Evolutionary conservation across 1,140 invertebrate species (phyloP).

Genomic region (Anagrus nilaparvatae): DNA sequence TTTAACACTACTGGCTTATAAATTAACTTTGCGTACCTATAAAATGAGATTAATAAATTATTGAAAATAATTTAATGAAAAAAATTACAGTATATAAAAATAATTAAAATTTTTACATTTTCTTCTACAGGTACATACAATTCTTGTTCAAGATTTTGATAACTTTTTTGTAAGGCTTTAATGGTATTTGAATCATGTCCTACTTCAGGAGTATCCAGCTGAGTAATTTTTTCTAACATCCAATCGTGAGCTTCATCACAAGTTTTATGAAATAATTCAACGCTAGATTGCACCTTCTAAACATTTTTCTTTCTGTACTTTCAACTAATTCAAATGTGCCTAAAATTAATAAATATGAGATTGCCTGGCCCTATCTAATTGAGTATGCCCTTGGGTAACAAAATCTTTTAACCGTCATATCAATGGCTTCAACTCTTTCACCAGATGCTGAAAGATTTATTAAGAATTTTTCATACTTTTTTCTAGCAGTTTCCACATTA

Average conservation of each 20-base stretch:
- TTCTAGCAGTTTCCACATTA: constrained; percentile 86
- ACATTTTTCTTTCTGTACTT: constrained; percentile 82
- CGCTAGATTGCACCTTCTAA: constrained; percentile 85
- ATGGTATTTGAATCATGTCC: constrained; percentile 84
- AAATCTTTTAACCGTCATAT: constrained; percentile 83
- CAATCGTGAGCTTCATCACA: constrained; percentile 89
- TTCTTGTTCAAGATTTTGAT: constrained; percentile 84
- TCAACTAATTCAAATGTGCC: constrained; percentile 81
- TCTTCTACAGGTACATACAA: constrained; percentile 82
- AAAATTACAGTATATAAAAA: background rate
- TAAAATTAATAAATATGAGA: constrained; percentile 78
- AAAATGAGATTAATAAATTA: constrained; percentile 10
- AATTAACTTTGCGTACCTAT: constrained; percentile 52
- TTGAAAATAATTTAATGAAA: background rate
- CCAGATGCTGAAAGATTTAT: constrained; percentile 90
- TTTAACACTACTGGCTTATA: constrained; percentile 74
- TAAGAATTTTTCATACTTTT: constrained; percentile 94
- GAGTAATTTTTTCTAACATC: constrained; percentile 88
- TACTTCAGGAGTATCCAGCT: constrained; percentile 66
- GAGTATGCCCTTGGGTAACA: constrained; percentile 72
- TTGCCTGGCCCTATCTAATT: constrained; percentile 69
- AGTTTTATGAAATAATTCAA: constrained; percentile 87
- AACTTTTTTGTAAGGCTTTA: constrained; percentile 76
- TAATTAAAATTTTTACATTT: constrained; percentile 48
- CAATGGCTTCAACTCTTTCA: constrained; percentile 81